phyloP scores from a whole-genome alignment of 2,113 vertebrate genomes.

The Scytalopus superciliaris region DNA sequence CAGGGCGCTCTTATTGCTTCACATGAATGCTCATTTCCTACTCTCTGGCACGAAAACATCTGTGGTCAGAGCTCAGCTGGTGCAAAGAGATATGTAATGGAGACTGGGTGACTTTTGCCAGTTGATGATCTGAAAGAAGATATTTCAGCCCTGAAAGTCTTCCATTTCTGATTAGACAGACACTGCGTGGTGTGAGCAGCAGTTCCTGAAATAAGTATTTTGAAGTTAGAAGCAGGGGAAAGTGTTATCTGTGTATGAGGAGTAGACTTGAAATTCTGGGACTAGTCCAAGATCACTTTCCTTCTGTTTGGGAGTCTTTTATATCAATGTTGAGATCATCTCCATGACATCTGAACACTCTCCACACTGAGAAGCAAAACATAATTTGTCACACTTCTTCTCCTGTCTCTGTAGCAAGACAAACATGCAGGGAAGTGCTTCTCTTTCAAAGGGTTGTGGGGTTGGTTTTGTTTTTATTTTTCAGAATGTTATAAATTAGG shows the following conservation, averaged over 20 bases:
- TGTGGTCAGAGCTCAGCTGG: background rate
- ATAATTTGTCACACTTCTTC: background rate
- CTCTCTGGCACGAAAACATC: background rate
- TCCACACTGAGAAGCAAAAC: background rate
- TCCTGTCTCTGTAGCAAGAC: background rate
- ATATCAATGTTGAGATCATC: background rate
- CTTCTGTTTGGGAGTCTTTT: background rate
- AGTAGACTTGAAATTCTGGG: background rate
- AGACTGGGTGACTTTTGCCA: background rate
- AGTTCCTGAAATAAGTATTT: background rate
- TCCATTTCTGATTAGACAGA: background rate
- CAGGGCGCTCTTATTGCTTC: background rate
- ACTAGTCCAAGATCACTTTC: background rate
- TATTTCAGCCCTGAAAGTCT: background rate
- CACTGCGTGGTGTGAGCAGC: background rate
- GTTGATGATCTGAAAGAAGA: background rate
- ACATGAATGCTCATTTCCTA: background rate
- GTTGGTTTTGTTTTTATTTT: fast-evolving
- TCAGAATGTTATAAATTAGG: background rate
- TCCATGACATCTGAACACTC: background rate
- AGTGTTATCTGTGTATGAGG: background rate
- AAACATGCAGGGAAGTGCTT: background rate
- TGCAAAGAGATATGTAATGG: background rate
- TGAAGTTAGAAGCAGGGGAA: background rate
- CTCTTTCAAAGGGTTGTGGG: background rate